Evolutionary conservation across 2,113 vertebrate species (phyloP).

Genomic region (Mormoops blainvillei): DNA sequence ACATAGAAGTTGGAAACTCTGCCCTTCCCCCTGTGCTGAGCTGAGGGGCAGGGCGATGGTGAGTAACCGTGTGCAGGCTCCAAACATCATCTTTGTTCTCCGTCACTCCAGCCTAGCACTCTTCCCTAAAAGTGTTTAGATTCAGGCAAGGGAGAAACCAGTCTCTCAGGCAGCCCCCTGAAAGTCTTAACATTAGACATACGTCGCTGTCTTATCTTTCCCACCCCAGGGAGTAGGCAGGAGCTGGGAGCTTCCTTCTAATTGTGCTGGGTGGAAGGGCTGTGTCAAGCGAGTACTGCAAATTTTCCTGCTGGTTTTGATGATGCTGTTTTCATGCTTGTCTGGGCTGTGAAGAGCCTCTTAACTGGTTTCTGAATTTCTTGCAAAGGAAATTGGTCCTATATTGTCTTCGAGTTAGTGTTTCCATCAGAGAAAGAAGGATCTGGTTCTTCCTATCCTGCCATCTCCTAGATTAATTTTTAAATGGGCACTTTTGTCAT

Average conservation of each 20-base stretch:
- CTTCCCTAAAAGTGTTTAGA: not conserved
- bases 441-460: not conserved
- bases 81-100: not conserved
- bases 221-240: not conserved
- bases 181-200: not conserved
- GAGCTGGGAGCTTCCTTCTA: not conserved
- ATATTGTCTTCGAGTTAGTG: not conserved
- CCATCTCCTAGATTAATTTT: not conserved
- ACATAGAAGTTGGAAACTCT: not conserved
- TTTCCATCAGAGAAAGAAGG: not conserved
- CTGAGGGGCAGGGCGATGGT: not conserved
- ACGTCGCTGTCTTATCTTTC: not conserved
- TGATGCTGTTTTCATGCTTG: not conserved
- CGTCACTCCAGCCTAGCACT: too few species aligned
- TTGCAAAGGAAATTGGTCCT: not conserved
- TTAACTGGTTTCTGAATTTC: not conserved
- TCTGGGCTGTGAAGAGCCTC: not conserved
- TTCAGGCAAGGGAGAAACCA: not conserved
- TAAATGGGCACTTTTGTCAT: not conserved
- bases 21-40: not conserved
- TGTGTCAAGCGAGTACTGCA: fast-evolving
- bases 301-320: not conserved
- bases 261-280: not conserved
- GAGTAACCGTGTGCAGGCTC: not conserved
- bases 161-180: fast-evolving